Conservation (phyloP, 2,888 invertebrate genomes). For the Harpagoxenus sublaevis region DNA sequence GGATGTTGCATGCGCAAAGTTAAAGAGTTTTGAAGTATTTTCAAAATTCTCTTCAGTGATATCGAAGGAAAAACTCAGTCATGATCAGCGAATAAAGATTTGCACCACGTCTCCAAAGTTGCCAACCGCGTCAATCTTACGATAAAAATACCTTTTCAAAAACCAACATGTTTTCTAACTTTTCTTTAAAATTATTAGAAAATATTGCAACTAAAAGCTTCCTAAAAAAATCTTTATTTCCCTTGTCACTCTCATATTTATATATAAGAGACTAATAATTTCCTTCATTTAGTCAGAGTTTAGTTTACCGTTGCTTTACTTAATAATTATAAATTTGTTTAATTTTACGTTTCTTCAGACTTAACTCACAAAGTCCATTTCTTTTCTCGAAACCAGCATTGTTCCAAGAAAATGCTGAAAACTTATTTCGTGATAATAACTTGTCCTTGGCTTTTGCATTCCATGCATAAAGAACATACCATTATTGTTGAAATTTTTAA, state of each 20-base stretch:
- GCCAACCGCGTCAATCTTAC: not conserved
- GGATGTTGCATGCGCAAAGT: not conserved
- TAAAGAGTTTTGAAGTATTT: not conserved
- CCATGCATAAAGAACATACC: not conserved
- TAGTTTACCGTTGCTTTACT: not conserved
- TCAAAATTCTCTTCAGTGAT: not conserved
- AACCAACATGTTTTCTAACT: not conserved
- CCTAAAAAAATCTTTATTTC: not conserved
- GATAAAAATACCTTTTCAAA: not conserved
- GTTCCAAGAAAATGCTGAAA: not conserved
- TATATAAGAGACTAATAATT: not conserved
- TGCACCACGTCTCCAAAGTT: not conserved
- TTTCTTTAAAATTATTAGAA: not conserved
- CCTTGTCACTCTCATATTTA: not conserved
- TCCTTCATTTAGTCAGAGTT: not conserved
- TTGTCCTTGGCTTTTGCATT: not conserved
- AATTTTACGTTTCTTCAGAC: not conserved
- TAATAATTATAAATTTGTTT: not conserved
- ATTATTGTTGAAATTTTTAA: not conserved
- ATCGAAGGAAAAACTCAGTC: not conserved
- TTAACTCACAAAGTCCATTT: not conserved
- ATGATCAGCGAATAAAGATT: not conserved
- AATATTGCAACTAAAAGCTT: not conserved
- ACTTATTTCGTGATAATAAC: slow-evolving; percentile 1
- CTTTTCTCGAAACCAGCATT: not conserved